Base-by-base conservation (phyloP, 2,113 vertebrate species). In the Gambusia affinis region DNA sequence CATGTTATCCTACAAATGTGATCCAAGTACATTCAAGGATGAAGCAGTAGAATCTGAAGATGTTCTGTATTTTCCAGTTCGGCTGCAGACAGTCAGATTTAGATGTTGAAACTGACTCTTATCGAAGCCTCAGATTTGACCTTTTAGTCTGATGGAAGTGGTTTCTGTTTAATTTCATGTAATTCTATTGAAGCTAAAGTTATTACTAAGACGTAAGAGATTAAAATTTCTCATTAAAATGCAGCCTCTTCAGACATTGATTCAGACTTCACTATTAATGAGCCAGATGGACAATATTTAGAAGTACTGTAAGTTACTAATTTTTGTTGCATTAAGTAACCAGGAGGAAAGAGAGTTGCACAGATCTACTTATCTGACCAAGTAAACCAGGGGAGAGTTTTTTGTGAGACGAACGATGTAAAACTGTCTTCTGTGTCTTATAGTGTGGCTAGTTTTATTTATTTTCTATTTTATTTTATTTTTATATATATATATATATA, bases 201-300 rank as follows among this genome's bases (percentile, higher is more conserved):
- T 81, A 87, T 90, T 85, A 89, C 81, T 81, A 66, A 79, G 42
- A 65, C 74, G 72, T 62, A 22, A 69, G 76, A 86, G 88, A 89
- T 86, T 84, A 72, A 74, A 86, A 78, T 81, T 72, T 74, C 83
- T 87, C 80, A 86, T 90, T 89, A 80, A 81, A 84, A 88, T 90
- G 78, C 86, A 83, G 73, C 72, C 86, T 85, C 44, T 47, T 5
- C 4, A 47, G 44, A 17, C 4, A 47, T 17, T 87, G 88, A 92
- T 85, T 88, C 76, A 76, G 44, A 67, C 68, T 85, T 83, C 75
- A 77, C 73, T 60, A 80, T 79, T 82, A 83, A 89, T 87, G 78
- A 83, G 73, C 73, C 75, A 82, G 79, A 70, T 87, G 63, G 83
- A 27, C 75, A 51, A 24, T 82, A 60, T 89, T 84, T 79, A 31